These are phyloP conservation scores for Darevskia nairensis DNA, from an alignment of 2,797 vertebrate genomes.

Conservation along the genomic window DNA sequence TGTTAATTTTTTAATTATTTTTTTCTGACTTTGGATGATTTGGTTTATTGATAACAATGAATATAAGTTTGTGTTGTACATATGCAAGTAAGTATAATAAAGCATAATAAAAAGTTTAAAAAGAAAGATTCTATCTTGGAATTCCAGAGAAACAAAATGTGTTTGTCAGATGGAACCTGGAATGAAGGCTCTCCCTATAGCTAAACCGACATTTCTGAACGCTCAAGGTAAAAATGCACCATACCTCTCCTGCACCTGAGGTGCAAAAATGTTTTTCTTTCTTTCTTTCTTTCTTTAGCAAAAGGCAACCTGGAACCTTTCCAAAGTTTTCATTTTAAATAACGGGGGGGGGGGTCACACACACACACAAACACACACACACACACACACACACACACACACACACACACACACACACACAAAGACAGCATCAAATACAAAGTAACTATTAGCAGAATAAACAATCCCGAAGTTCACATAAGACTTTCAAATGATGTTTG, in stretches of 20 bases:
- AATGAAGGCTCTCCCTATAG: not conserved
- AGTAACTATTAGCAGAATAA: constrained; percentile 48
- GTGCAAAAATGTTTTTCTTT: not conserved
- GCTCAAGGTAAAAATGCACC: constrained; percentile 1
- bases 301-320: constrained; percentile 14
- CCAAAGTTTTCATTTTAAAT: constrained; percentile 15
- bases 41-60: no score
- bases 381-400: no score
- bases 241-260: not conserved
- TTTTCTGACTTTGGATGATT: no score
- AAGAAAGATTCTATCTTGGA: no score
- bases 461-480: constrained; percentile 29
- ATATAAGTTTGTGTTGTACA: no score
- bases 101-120: no score
- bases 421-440: not conserved
- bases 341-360: not conserved
- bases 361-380: no score
- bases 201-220: not conserved
- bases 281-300: not conserved
- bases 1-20: no score
- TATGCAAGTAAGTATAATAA: no score
- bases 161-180: not conserved
- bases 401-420: no score
- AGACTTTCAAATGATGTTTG: constrained; percentile 38
- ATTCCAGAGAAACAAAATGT: not conserved